phyloP scores from a whole-genome alignment of 2,888 invertebrate genomes.

The Amblyjoppa proteus region DNA sequence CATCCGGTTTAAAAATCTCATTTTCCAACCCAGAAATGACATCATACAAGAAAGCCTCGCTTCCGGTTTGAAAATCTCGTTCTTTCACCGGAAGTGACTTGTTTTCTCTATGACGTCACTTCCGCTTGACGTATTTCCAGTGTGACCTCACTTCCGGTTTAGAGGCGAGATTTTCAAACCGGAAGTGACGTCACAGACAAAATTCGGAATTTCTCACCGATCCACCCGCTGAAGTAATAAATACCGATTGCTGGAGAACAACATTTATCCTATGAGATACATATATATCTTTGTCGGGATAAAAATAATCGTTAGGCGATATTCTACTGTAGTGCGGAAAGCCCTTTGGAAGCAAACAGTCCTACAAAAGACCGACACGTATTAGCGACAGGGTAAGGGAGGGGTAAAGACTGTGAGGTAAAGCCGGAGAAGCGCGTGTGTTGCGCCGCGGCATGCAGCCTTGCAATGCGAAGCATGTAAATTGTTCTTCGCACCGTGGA shows the following conservation, averaged over 20 bases:
- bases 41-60: too few relatives aligned
- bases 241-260: background rate
- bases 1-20: too few relatives aligned
- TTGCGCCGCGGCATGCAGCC: slow-evolving; percentile 66
- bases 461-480: slow-evolving; percentile 74
- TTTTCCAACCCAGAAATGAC: background rate
- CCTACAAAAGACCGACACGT: background rate
- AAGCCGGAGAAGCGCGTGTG: slow-evolving; percentile 52
- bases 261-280: too few relatives aligned
- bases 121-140: too few relatives aligned
- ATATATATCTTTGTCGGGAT: too few relatives aligned
- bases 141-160: too few relatives aligned
- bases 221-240: background rate
- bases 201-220: background rate
- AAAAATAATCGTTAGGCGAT: background rate
- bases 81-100: too few relatives aligned
- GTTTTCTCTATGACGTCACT: too few relatives aligned
- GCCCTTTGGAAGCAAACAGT: background rate
- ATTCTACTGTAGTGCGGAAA: background rate
- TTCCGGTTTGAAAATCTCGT: too few relatives aligned
- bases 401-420: slow-evolving; percentile 26
- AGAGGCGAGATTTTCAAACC: too few relatives aligned
- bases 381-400: slow-evolving; percentile 4
- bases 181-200: background rate
- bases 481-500: slow-evolving; percentile 76